A percentile compares a stretch with the other conserved stretches of the same genome.
phyloP scores from a whole-genome alignment of 37 sponge, comb jelly and placozoan genomes.

The Tethya wilhelma region DNA sequence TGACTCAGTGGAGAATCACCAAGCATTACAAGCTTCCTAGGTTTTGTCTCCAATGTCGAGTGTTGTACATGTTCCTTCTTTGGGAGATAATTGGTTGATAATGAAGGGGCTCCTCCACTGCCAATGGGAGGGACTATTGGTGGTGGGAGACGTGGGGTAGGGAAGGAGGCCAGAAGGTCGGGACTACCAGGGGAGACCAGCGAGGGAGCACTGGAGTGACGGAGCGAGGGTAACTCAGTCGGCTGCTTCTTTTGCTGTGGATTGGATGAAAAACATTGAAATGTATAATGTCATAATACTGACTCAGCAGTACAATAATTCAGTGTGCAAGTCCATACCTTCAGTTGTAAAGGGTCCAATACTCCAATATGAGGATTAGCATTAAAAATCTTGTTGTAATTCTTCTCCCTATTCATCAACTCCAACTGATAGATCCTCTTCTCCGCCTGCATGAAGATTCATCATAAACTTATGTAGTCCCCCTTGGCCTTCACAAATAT shows the following conservation, averaged over 20 bases:
- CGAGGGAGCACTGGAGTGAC: conserved; percentile 60
- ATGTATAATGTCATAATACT: background rate
- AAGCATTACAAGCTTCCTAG: conserved; percentile 11
- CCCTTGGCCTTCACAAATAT: too few relatives aligned
- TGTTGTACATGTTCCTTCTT: background rate
- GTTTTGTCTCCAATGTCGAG: background rate
- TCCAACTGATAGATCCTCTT: conserved; percentile 87
- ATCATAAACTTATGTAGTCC: background rate
- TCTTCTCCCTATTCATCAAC: conserved; percentile 93
- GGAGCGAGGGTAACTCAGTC: background rate
- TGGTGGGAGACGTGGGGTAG: background rate
- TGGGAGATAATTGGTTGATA: background rate
- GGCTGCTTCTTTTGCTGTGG: conserved; percentile 12
- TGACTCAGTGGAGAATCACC: conserved; percentile 23
- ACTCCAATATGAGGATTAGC: conserved; percentile 84
- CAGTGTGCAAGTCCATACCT: conserved; percentile 19
- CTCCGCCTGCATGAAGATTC: conserved; percentile 66
- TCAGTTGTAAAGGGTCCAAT: conserved; percentile 55
- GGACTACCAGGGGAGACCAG: conserved; percentile 35
- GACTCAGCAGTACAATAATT: conserved; percentile 3
- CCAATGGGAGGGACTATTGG: background rate
- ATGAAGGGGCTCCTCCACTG: background rate
- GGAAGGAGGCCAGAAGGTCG: background rate
- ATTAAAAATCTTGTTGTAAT: conserved; percentile 94
- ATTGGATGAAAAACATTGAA: background rate